These are phyloP conservation scores for Ivindomyrus marchei DNA, from an alignment of 2,113 vertebrate genomes.

Conservation along the genomic window DNA sequence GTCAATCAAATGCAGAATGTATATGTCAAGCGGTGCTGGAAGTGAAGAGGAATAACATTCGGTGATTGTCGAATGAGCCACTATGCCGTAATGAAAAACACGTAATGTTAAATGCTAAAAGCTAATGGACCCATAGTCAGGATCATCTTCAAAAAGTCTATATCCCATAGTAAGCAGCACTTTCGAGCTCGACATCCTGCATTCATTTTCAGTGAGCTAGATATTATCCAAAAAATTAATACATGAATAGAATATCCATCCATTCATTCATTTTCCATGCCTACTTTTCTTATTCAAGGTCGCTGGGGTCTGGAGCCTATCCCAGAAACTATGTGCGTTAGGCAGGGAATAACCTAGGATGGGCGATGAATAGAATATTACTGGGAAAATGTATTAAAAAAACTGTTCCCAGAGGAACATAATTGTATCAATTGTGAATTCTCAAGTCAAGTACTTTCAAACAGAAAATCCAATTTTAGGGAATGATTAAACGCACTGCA, in stretches of 20 bases:
- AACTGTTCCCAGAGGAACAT: not conserved
- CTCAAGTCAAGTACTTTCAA: not conserved
- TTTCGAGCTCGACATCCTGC: not conserved
- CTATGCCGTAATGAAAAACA: not conserved
- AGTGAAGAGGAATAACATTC: conserved; percentile 59
- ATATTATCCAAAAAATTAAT: not conserved
- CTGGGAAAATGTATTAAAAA: not conserved
- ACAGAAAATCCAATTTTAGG: conserved; percentile 48
- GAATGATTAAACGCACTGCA: conserved; percentile 58
- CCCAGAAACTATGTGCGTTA: not conserved
- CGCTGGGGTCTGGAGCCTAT: not conserved
- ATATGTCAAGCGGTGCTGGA: conserved; percentile 85
- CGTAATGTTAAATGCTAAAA: not conserved
- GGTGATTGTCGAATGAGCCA: not conserved
- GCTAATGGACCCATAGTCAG: not conserved
- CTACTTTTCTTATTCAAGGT: not conserved
- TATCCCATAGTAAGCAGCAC: not conserved
- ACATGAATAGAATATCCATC: not conserved
- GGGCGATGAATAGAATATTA: not conserved
- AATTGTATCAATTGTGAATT: not conserved
- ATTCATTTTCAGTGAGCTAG: not conserved
- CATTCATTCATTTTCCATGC: not conserved
- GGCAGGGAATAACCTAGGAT: not conserved
- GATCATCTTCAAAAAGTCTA: not conserved
- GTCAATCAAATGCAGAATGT: conserved; percentile 88